Evolutionary conservation across 2,888 invertebrate genomes (phyloP).

Genomic region (Gymnoscelis rufifasciata): DNA sequence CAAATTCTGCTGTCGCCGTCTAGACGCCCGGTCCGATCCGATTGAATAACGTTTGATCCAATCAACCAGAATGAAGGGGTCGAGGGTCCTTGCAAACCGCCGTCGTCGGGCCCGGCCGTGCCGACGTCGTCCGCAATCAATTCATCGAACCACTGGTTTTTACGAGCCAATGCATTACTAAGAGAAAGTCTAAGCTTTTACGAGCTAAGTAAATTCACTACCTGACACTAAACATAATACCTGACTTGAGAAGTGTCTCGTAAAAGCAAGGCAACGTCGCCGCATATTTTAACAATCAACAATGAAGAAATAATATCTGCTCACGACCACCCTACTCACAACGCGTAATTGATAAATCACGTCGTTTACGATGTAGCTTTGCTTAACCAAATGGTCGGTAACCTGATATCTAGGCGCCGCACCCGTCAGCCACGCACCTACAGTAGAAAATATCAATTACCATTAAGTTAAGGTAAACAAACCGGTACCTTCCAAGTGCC

Average conservation of each 20-base stretch:
- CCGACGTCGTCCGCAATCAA: slow-evolving; percentile 50
- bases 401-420: slow-evolving; percentile 29
- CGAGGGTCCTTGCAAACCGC: slow-evolving; percentile 60
- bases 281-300: slow-evolving; percentile 8
- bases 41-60: slow-evolving; percentile 77
- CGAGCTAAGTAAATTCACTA: slow-evolving; percentile 13
- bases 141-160: slow-evolving; percentile 48
- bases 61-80: slow-evolving; percentile 70
- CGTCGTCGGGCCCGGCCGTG: slow-evolving; percentile 22
- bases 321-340: slow-evolving; percentile 8
- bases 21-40: slow-evolving; percentile 66
- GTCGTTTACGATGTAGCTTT: slow-evolving; percentile 26
- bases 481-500: slow-evolving; percentile 23
- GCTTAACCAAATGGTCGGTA: slow-evolving; percentile 29
- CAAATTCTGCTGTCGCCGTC: slow-evolving; percentile 74
- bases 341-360: slow-evolving; percentile 27
- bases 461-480: slow-evolving; percentile 31
- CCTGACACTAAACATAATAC: slow-evolving; percentile 6
- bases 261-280: neutral
- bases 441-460: slow-evolving; percentile 32
- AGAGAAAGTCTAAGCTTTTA: slow-evolving; percentile 36
- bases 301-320: slow-evolving; percentile 7
- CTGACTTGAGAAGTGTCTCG: slow-evolving; percentile 2
- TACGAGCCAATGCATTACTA: slow-evolving; percentile 34
- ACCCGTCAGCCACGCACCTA: slow-evolving; percentile 25